A percentile compares a stretch with the other conserved stretches of the same genome.
These are phyloP conservation scores for Grallaria varia DNA, from an alignment of 2,113 vertebrate genomes.

Conservation along the genomic window DNA sequence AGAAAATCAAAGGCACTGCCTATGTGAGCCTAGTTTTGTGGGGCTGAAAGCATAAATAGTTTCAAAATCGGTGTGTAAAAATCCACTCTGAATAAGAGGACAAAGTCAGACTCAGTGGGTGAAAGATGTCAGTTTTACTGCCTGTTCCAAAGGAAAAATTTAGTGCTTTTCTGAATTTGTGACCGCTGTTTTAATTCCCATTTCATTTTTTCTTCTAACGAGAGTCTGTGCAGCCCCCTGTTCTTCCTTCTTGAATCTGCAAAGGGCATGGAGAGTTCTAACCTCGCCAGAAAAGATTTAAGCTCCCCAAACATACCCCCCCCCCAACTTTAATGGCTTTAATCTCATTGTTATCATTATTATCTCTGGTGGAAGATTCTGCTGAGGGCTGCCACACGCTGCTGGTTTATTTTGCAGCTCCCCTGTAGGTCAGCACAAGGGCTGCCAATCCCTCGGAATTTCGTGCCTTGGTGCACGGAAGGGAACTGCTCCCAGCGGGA, in stretches of 20 bases:
- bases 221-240: fast-evolving
- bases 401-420: background rate
- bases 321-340: background rate
- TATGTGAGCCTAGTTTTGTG: background rate
- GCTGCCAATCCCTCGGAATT: background rate
- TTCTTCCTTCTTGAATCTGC: background rate
- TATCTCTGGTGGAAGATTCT: background rate
- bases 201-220: background rate
- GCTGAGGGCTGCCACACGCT: background rate
- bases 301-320: fast-evolving
- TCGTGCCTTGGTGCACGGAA: background rate
- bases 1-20: background rate
- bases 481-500: background rate
- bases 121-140: background rate
- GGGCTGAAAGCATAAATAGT: background rate
- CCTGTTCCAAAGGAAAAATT: background rate
- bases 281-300: background rate
- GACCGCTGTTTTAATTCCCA: background rate
- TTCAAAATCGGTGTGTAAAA: background rate
- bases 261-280: background rate
- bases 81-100: background rate
- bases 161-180: background rate
- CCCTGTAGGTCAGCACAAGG: background rate
- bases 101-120: background rate
- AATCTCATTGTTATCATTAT: background rate